These are phyloP conservation scores for Trichomycterus rosablanca DNA, from an alignment of 2,113 vertebrate species.

Conservation along the genomic window DNA sequence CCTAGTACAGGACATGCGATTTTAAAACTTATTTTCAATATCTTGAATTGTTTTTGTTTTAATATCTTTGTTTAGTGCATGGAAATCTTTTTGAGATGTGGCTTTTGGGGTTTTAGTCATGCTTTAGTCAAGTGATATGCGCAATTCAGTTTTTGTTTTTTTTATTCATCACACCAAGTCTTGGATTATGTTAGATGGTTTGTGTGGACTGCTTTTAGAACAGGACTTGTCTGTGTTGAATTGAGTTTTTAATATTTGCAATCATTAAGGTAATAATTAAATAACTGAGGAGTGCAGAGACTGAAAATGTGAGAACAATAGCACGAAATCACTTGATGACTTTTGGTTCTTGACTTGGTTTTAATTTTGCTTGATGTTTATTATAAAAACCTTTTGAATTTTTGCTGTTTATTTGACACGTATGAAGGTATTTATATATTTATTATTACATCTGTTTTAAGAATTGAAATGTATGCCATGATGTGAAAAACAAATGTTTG, in stretches of 20 bases:
- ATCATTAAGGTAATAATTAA: too few species aligned
- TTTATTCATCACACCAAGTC: neutral
- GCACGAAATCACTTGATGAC: conserved; percentile 25
- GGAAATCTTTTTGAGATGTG: conserved; percentile 7
- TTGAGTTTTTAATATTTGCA: too few species aligned
- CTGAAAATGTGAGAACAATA: conserved; percentile 11
- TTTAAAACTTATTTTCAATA: neutral
- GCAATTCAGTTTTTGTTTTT: neutral
- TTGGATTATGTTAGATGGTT: neutral
- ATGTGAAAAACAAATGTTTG: conserved; percentile 42
- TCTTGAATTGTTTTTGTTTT: conserved; percentile 25
- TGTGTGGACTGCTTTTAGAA: neutral
- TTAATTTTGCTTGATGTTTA: conserved; percentile 31
- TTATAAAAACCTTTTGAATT: conserved; percentile 9
- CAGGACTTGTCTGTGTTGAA: too few species aligned
- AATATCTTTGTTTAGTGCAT: conserved; percentile 12
- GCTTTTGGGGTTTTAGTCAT: neutral
- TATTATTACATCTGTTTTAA: conserved; percentile 10
- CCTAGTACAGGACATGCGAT: neutral
- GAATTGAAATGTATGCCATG: conserved; percentile 31
- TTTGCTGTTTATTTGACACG: conserved; percentile 25
- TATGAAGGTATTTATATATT: conserved; percentile 11
- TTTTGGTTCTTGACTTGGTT: conserved; percentile 25
- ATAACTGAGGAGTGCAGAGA: too few species aligned
- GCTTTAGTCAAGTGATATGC: neutral